Conservation (phyloP, 2,797 vertebrate genomes). For the Leptatherina wallacei region DNA sequence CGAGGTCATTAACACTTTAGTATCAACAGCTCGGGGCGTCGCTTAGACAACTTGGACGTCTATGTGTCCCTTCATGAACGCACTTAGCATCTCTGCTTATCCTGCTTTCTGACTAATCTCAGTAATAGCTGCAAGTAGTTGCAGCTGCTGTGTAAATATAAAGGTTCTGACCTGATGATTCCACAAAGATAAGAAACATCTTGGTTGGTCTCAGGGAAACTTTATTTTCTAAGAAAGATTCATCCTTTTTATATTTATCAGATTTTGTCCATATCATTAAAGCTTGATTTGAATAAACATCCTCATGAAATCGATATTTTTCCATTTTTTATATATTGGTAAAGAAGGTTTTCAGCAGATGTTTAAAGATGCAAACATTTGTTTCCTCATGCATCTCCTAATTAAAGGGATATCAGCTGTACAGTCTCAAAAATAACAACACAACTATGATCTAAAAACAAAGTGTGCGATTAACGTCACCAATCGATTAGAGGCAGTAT, state of each 20-base stretch:
- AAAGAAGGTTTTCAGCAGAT: too few species aligned
- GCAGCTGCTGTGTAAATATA: not conserved
- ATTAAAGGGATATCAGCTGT: too few species aligned
- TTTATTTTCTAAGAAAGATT: too few species aligned
- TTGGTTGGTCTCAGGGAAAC: not conserved
- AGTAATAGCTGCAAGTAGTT: not conserved
- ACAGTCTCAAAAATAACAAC: too few species aligned
- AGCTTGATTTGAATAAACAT: not conserved
- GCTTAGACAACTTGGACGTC: constrained; percentile 3
- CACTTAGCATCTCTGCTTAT: not conserved
- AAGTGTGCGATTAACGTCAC: constrained; percentile 8
- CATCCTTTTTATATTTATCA: not conserved
- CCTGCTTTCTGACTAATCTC: constrained; percentile 6
- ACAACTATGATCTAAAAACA: not conserved
- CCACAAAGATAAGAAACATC: too few species aligned
- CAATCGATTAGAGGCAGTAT: not conserved
- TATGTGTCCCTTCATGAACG: constrained; percentile 1
- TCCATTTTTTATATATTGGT: too few species aligned
- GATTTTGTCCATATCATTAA: too few species aligned
- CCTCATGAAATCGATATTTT: too few species aligned
- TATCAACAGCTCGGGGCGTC: constrained; percentile 22
- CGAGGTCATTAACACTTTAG: constrained; percentile 15
- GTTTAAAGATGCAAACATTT: not conserved
- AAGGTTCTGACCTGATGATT: not conserved
- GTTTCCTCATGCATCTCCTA: not conserved